These are phyloP conservation scores for Podargus strigoides DNA, from an alignment of 2,797 vertebrate genomes.

Conservation along the genomic window DNA sequence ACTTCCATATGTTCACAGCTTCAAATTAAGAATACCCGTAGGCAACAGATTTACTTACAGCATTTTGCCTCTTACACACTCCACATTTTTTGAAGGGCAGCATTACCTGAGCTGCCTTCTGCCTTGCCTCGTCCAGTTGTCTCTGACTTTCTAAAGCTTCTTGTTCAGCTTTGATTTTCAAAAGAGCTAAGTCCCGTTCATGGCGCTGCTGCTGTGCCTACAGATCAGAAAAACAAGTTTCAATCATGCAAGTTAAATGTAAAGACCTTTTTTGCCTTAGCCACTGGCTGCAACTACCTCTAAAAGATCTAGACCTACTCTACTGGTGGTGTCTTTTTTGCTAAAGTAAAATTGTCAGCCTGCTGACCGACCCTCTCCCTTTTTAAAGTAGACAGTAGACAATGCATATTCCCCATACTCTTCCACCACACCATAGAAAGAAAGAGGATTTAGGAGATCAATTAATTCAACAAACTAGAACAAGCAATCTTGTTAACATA, in stretches of 20 bases:
- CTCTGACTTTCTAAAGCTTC: slow-evolving; percentile 87
- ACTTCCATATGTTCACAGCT: background rate
- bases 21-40: background rate
- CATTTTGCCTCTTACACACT: background rate
- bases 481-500: background rate
- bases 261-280: background rate
- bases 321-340: background rate
- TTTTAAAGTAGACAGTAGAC: background rate
- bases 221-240: background rate
- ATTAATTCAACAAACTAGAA: background rate
- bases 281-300: background rate
- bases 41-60: background rate
- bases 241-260: background rate
- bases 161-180: slow-evolving; percentile 90
- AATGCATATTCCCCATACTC: background rate
- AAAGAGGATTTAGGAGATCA: background rate
- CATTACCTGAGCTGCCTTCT: slow-evolving; percentile 87
- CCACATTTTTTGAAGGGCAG: background rate
- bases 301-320: background rate
- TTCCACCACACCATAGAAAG: background rate
- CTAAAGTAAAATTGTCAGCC: background rate
- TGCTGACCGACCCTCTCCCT: background rate
- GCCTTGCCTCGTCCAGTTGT: slow-evolving; percentile 86
- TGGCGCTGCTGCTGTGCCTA: slow-evolving; percentile 92
- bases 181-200: slow-evolving; percentile 85